Evolutionary conservation across 1,140 invertebrate species (phyloP).

Genomic region (Colletes gigas): DNA sequence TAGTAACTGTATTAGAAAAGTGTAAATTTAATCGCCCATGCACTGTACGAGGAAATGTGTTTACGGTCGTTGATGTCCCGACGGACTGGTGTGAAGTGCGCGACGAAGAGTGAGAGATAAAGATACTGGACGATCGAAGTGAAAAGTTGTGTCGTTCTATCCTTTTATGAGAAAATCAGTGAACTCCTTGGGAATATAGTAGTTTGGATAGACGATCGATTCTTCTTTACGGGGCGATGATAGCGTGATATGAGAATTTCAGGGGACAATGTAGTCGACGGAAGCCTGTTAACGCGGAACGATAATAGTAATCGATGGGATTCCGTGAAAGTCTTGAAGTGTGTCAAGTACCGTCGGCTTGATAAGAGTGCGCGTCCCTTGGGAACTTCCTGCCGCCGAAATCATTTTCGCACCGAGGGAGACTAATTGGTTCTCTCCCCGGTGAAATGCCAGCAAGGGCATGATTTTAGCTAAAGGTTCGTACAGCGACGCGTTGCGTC

Average conservation of each 20-base stretch:
- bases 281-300: neutral
- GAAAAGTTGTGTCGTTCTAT: neutral
- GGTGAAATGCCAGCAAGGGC: slow-evolving; percentile 36
- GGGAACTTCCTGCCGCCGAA: slow-evolving; percentile 48
- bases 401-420: slow-evolving; percentile 59
- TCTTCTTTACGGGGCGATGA: neutral
- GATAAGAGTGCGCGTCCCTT: slow-evolving; percentile 56
- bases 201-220: no score
- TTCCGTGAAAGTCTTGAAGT: slow-evolving; percentile 47
- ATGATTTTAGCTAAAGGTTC: slow-evolving; percentile 54
- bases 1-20: neutral
- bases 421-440: slow-evolving; percentile 57
- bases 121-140: neutral
- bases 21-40: neutral
- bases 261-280: neutral
- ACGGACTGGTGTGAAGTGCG: slow-evolving; percentile 19
- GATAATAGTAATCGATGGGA: slow-evolving; percentile 40
- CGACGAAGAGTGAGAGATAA: neutral
- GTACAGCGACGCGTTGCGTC: slow-evolving; percentile 11
- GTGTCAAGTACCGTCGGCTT: slow-evolving; percentile 62
- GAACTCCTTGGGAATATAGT: neutral
- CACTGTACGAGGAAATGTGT: neutral
- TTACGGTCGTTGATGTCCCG: neutral
- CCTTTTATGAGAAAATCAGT: neutral
- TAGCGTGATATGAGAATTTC: neutral